Percentiles rank a stretch among this genome's conserved stretches.
Evolutionary conservation across 1,140 invertebrate species (phyloP).

Genomic region (Heliconius melpomene): DNA sequence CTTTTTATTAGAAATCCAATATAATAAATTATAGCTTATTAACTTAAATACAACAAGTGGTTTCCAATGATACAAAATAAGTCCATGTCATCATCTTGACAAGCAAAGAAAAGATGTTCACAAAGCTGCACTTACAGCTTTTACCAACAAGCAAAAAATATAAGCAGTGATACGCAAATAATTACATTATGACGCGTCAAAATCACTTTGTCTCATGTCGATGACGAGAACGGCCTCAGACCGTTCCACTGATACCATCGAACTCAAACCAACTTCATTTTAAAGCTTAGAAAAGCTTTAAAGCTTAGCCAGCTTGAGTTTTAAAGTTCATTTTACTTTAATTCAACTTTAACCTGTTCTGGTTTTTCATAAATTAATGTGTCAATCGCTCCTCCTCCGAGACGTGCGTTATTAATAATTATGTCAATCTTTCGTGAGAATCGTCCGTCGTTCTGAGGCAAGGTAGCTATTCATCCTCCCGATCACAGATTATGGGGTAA

Average conservation of each 20-base stretch:
- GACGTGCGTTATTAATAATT: constrained; percentile 68
- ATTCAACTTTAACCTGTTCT: constrained; percentile 18
- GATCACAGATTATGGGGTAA: constrained; percentile 72
- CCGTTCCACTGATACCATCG: constrained; percentile 60
- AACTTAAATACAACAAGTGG: constrained; percentile 8
- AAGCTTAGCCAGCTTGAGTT: not conserved
- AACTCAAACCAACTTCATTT: constrained; percentile 44
- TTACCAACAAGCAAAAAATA: constrained; percentile 31
- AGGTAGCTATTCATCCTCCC: constrained; percentile 63
- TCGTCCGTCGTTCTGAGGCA: constrained; percentile 64
- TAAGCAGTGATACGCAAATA: constrained; percentile 71
- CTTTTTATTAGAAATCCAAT: not conserved
- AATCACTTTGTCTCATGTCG: constrained; percentile 69
- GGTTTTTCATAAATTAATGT: constrained; percentile 63
- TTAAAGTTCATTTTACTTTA: constrained; percentile 34
- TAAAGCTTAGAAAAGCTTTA: constrained; percentile 22
- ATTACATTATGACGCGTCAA: constrained; percentile 68
- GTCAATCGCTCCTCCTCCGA: constrained; percentile 69
- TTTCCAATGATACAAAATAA: constrained; percentile 11
- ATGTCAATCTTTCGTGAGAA: constrained; percentile 73
- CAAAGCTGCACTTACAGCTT: constrained; percentile 21
- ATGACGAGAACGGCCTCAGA: constrained; percentile 57
- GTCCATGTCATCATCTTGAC: not conserved
- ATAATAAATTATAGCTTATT: not conserved
- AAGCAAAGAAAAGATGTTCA: constrained; percentile 12